Evolutionary conservation across 2,797 vertebrate genomes (phyloP).

Genomic region (Oreochromis mossambicus): DNA sequence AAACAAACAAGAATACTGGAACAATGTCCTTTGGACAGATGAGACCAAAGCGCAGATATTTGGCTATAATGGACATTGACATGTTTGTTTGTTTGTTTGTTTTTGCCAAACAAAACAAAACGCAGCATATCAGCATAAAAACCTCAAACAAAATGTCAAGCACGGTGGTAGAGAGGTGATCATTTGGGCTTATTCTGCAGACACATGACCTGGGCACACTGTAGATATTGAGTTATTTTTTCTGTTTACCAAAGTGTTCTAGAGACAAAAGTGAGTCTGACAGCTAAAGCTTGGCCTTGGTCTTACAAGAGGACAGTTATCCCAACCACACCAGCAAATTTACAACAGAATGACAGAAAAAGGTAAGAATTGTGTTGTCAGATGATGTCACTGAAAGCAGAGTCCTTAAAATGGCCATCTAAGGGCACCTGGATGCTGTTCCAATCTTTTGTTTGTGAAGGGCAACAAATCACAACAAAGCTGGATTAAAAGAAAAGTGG

Average conservation of each 20-base stretch:
- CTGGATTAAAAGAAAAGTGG: neutral
- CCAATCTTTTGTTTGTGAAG: neutral
- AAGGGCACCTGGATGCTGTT: neutral
- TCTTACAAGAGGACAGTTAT: neutral
- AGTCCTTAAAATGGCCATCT: neutral
- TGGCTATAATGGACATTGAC: neutral
- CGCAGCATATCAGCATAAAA: neutral
- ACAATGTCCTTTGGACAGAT: neutral
- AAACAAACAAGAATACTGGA: neutral
- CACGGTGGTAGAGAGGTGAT: neutral
- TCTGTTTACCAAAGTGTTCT: neutral
- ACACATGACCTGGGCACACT: neutral
- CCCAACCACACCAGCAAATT: neutral
- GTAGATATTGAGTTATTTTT: neutral
- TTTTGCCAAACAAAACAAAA: neutral
- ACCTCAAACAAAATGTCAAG: neutral
- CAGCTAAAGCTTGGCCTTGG: neutral
- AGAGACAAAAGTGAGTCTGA: neutral
- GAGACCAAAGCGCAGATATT: neutral
- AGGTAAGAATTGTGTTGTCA: neutral
- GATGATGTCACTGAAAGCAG: neutral
- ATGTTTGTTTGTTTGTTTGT: neutral
- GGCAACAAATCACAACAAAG: neutral
- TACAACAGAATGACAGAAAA: rapidly evolving
- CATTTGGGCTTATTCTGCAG: neutral